Conservation (phyloP, 2,113 vertebrate genomes). For the Campylomormyrus numenius region DNA sequence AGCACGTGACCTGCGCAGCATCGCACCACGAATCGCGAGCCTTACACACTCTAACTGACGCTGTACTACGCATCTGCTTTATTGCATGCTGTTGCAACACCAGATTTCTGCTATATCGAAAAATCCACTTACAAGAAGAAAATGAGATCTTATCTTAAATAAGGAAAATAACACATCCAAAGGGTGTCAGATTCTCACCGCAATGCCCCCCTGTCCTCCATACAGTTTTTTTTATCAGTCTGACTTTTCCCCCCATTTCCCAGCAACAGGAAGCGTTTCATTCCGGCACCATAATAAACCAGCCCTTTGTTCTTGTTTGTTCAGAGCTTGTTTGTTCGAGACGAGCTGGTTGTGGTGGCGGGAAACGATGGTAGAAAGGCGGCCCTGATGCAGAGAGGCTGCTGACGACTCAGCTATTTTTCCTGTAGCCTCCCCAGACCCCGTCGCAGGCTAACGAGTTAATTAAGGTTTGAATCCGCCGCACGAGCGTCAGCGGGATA, state of each 20-base stretch:
- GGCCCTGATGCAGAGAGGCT: not conserved
- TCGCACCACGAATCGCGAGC: not conserved
- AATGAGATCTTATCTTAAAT: not conserved
- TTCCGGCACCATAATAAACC: not conserved
- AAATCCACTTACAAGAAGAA: not conserved
- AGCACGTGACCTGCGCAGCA: not conserved
- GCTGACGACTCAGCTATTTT: not conserved
- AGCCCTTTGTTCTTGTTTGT: not conserved
- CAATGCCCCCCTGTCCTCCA: not conserved
- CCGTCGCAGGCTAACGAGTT: not conserved
- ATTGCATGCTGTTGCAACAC: not conserved
- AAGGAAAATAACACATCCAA: not conserved
- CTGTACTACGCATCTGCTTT: not conserved
- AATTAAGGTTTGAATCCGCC: constrained; percentile 14
- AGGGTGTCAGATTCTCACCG: not conserved
- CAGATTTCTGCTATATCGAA: not conserved
- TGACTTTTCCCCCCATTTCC: not conserved
- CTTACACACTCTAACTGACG: not conserved
- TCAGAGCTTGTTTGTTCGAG: not conserved
- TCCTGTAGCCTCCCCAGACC: not conserved
- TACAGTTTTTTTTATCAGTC: not conserved
- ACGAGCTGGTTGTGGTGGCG: not conserved
- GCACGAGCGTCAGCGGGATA: not conserved
- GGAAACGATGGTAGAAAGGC: not conserved
- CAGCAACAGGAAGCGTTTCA: not conserved